Evolutionary conservation across 2,888 invertebrate species (phyloP).

Genomic region (Rhingia rostrata): DNA sequence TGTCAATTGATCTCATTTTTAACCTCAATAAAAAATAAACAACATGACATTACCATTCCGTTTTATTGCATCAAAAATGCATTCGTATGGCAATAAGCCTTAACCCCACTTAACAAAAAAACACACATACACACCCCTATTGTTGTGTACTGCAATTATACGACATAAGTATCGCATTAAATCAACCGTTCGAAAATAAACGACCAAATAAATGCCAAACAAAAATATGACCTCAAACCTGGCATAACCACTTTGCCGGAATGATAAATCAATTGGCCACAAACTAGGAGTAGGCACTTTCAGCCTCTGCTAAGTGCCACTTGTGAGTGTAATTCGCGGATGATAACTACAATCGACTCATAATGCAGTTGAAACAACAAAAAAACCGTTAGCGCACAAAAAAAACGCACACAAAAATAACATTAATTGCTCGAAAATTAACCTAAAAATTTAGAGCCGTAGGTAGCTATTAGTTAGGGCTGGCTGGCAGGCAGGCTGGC

Average conservation of each 20-base stretch:
- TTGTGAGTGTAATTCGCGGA: slow-evolving; percentile 39
- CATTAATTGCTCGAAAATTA: slow-evolving; percentile 69
- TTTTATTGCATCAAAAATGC: slow-evolving; percentile 69
- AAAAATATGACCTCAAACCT: slow-evolving; percentile 46
- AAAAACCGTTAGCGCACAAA: slow-evolving; percentile 8
- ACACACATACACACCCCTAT: not conserved
- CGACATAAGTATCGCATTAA: slow-evolving; percentile 72
- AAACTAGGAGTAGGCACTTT: slow-evolving; percentile 41
- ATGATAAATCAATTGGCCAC: slow-evolving; percentile 69
- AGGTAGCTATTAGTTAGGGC: slow-evolving; percentile 3
- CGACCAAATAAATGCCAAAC: slow-evolving; percentile 59
- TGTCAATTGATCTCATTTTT: slow-evolving; percentile 58
- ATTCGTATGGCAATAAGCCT: slow-evolving; percentile 60
- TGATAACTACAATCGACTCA: slow-evolving; percentile 45
- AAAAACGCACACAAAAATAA: slow-evolving; percentile 46
- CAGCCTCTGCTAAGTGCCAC: slow-evolving; percentile 38
- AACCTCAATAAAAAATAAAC: not conserved
- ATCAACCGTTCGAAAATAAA: slow-evolving; percentile 72
- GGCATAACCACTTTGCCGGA: slow-evolving; percentile 29
- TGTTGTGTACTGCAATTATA: slow-evolving; percentile 25
- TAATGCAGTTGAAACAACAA: slow-evolving; percentile 48
- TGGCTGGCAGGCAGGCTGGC: not conserved
- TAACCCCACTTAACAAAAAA: not conserved
- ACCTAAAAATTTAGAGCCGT: slow-evolving; percentile 49
- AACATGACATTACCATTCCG: slow-evolving; percentile 38